Evolutionary conservation across 2,113 vertebrate genomes (phyloP).

Genomic region (Leucopsar rothschildi): DNA sequence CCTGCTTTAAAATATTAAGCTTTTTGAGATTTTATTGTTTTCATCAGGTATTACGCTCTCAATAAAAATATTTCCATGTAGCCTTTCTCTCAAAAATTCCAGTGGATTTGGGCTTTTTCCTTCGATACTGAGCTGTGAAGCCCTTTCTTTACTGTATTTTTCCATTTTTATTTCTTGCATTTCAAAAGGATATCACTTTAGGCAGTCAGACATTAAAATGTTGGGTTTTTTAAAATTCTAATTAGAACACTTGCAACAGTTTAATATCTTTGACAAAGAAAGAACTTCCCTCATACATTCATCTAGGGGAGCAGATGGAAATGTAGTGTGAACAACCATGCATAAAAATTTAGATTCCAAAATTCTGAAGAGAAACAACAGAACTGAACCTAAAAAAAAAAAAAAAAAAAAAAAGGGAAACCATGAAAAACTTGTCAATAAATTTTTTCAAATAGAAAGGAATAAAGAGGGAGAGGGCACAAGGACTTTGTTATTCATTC

Average conservation of each 20-base stretch:
- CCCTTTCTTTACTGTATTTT: neutral
- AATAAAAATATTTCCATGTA: neutral
- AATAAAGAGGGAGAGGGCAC: accelerated
- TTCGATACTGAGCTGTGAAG: neutral
- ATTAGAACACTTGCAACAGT: neutral
- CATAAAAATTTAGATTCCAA: neutral
- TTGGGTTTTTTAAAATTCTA: neutral
- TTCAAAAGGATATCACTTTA: neutral
- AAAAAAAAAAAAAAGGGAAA: neutral
- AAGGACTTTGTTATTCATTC: accelerated
- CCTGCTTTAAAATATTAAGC: accelerated
- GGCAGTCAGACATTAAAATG: neutral
- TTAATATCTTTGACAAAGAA: neutral
- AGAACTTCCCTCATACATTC: neutral
- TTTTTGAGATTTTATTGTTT: neutral
- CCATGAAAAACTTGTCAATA: neutral
- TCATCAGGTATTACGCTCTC: neutral
- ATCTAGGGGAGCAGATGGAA: neutral
- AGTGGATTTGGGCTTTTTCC: accelerated
- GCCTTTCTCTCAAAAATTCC: neutral
- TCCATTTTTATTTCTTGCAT: neutral
- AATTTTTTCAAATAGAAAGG: accelerated
- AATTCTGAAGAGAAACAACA: neutral
- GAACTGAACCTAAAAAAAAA: neutral
- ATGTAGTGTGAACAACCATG: neutral